Conservation (phyloP, 1,140 invertebrate genomes). For the Drosophila oshimai region DNA sequence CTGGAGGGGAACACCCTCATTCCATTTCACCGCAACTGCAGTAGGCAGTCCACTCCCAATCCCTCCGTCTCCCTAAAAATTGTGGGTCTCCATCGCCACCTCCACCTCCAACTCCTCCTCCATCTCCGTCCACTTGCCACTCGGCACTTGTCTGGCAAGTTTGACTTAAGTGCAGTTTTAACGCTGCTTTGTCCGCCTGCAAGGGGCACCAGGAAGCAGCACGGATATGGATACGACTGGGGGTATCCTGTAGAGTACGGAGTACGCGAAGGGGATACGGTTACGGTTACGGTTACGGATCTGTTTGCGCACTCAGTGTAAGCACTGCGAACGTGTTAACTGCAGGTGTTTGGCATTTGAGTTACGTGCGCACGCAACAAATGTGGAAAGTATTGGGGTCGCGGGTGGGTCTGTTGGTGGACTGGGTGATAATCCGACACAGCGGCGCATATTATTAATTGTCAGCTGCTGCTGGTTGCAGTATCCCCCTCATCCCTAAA, state of each 20-base stretch:
- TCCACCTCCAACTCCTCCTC: neutral
- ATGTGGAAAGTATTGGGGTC: slow-evolving; percentile 20
- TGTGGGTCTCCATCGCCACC: neutral
- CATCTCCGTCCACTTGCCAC: slow-evolving; percentile 2
- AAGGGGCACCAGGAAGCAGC: slow-evolving; percentile 11
- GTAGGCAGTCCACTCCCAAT: neutral
- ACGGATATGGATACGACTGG: slow-evolving; percentile 29
- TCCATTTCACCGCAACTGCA: neutral
- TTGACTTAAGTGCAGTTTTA: slow-evolving; percentile 80
- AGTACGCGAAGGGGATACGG: neutral
- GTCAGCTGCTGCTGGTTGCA: slow-evolving; percentile 44
- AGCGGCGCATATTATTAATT: slow-evolving; percentile 66
- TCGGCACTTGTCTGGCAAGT: slow-evolving; percentile 73
- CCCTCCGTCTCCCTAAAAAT: neutral
- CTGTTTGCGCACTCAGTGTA: slow-evolving; percentile 56
- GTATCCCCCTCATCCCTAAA: slow-evolving; percentile 14
- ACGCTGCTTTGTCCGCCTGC: slow-evolving; percentile 53
- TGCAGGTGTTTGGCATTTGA: slow-evolving; percentile 78
- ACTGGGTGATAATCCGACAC: slow-evolving; percentile 10
- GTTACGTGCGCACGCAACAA: slow-evolving; percentile 76
- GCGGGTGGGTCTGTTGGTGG: neutral
- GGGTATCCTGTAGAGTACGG: neutral
- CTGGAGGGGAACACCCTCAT: too few relatives aligned
- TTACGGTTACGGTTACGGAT: slow-evolving; percentile 9
- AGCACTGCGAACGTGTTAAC: slow-evolving; percentile 70